These are phyloP conservation scores for Alfaro cultratus DNA, from an alignment of 2,797 vertebrate genomes.

Conservation along the genomic window DNA sequence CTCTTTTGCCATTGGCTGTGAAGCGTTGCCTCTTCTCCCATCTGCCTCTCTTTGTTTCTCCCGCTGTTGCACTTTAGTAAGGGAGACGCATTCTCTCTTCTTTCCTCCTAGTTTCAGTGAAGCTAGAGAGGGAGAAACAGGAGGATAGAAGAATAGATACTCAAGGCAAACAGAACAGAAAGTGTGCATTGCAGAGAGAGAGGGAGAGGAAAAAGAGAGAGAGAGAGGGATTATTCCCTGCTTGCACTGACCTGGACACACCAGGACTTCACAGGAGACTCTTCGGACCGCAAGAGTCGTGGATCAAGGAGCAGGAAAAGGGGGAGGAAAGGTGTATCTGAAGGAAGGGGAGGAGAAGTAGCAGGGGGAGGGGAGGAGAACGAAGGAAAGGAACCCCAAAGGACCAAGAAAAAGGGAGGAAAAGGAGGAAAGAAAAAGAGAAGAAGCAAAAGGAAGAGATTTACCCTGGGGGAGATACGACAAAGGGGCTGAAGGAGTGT, in stretches of 20 bases:
- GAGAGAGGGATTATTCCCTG: slow-evolving; percentile 40
- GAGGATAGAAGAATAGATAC: slow-evolving; percentile 15
- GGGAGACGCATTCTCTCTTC: slow-evolving; percentile 44
- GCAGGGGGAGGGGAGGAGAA: slow-evolving; percentile 43
- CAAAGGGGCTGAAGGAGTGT: slow-evolving; percentile 62
- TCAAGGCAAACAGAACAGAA: slow-evolving; percentile 37
- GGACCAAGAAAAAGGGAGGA: slow-evolving; percentile 46
- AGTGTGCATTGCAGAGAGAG: slow-evolving; percentile 37
- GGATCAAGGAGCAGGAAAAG: slow-evolving; percentile 26
- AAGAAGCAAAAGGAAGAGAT: slow-evolving; percentile 48
- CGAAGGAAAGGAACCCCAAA: slow-evolving; percentile 42
- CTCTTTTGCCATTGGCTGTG: slow-evolving; percentile 63
- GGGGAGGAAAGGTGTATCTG: slow-evolving; percentile 42
- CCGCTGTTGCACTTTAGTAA: slow-evolving; percentile 43
- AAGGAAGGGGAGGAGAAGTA: slow-evolving; percentile 29
- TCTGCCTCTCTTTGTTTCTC: slow-evolving; percentile 59
- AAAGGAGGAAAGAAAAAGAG: slow-evolving; percentile 31
- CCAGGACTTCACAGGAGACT: slow-evolving; percentile 50
- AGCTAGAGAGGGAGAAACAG: slow-evolving; percentile 39
- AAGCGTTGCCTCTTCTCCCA: slow-evolving; percentile 51
- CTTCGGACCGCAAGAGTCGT: slow-evolving; percentile 33
- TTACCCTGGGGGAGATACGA: slow-evolving; percentile 42
- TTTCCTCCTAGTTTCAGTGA: slow-evolving; percentile 32
- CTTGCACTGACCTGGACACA: slow-evolving; percentile 44
- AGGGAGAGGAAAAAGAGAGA: slow-evolving; percentile 30